Conservation (phyloP, 2,113 vertebrate species). For the Setophaga petechia region DNA sequence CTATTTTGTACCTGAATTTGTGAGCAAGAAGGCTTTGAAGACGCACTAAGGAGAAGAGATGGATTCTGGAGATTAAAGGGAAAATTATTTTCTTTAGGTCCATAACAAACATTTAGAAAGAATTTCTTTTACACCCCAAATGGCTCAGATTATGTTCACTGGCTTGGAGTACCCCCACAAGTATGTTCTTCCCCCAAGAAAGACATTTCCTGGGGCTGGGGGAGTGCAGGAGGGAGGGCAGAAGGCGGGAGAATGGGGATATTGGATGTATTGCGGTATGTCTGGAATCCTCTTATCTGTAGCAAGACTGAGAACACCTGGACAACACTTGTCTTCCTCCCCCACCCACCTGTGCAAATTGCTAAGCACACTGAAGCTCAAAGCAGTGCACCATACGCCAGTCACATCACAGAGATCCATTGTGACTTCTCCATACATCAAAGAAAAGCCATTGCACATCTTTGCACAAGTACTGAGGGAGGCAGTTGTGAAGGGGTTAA, state of each 20-base stretch:
- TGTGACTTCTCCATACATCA: conserved; percentile 49
- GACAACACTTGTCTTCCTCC: conserved; percentile 53
- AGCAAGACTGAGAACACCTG: conserved; percentile 34
- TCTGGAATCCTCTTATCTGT: conserved; percentile 59
- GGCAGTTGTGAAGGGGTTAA: conserved; percentile 57
- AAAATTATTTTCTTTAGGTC: background rate
- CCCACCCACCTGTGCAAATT: conserved; percentile 55
- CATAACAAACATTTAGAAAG: background rate
- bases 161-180: background rate
- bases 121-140: background rate
- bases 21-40: background rate
- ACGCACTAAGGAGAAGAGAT: background rate
- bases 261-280: background rate
- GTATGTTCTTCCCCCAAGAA: background rate
- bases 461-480: background rate
- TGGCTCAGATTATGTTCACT: background rate
- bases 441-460: conserved; percentile 21
- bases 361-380: background rate
- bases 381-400: background rate
- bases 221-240: background rate
- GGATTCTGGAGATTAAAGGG: background rate
- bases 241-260: background rate
- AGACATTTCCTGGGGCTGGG: background rate
- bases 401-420: conserved; percentile 50
- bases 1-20: background rate